Base-by-base conservation (phyloP, 2,888 invertebrate genomes). In the Tenthredo livida region DNA sequence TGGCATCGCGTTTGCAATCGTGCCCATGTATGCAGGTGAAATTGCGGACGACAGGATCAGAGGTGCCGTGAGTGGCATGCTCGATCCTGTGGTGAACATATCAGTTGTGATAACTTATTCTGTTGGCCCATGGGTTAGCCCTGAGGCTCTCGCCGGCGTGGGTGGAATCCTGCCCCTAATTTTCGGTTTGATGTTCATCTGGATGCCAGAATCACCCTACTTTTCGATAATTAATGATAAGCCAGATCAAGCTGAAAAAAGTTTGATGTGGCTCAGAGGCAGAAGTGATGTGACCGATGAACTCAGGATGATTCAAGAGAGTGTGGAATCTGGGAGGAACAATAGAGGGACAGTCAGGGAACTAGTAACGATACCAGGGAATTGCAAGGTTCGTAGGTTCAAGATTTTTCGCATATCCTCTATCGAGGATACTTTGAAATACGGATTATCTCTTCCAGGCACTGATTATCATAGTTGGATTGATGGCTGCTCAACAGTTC, bases 11-110 rank as follows among this genome's bases (percentile, higher is more conserved):
- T 88, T 15, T 37, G 21, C 85, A 6, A 58, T 73, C 7, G 72
- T 86, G 12, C 88, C 89, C 0, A 84, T 87, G 37, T 89, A 89
- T 37, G 9, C 87, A 0, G 88, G 88, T 12, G 89, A 89, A 83
- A 85, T 89, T 5, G 85, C 87, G 0, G 88, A 89, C 9, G 72
- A 86, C 10, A 86, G 33, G 17, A 82, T 88, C 47, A 88, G 89
- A 80, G 89, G 89, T 15, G 86, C 86, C 1, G 47, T 86, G 12
- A 84, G 83, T 15, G 33, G 50, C 2, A 70, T 87, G 72, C 37
- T 85, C 2, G 1, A 6, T 1, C 0, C 85, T 0, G 67, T 86
- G n/a, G 1, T 87, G 1, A 73, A 83, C 40, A 0, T 73, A 0
- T 89, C 88, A 54, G 61, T 12, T 2, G 17, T 89, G 0, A 6